Base-by-base conservation (phyloP, 2,113 vertebrate species). In the Clarias magur region DNA sequence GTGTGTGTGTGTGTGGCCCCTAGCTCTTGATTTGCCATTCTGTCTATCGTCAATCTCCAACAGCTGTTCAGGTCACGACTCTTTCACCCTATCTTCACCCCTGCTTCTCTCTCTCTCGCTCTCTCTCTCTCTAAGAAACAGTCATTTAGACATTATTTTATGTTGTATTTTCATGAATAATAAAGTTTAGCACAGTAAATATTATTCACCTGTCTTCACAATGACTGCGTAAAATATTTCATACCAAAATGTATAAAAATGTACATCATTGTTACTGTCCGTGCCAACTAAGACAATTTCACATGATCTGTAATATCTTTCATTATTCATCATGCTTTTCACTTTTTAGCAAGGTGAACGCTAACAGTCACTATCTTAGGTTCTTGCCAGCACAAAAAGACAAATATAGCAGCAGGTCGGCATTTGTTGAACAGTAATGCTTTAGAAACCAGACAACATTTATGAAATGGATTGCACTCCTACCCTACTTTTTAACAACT, bases 11-110 rank as follows among this genome's bases (percentile, higher is more conserved):
- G 70, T 86, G 63, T 83, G 34, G 73, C 34, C 60, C 48, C 56
- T 42, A 75, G 80, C 63, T 62, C 48, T 68, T 78, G 84, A 16
- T n/a, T 81, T 19, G 82, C 13, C 79, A 82, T 79, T 83, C 83
- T 34, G 23, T 54, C 83, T 11, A 82, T 81, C 63, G 68, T 75
- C 42, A 85, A 60, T 83, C 65, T 70, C 79, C 75, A 67, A 83
- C 91, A 91, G 89, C 83, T 90, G 85, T 73, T 73, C 48, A 86
- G 88, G 59, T 34, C 78, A 88, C 54, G 25, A 81, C 34, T 62
- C 27, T 57, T 85, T 83, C 65, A 67, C 80, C 34, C 54, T 68
- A 17, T 60, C 57, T 62, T 75, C 30, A 82, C 25, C 60, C 59
- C 48, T 78, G 60, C 48, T 48, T 48, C 48, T 48, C 6, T 48